Percentiles rank a stretch among this genome's conserved stretches.
Evolutionary conservation across 2,113 vertebrate genomes (phyloP).

Genomic region (Neofelis nebulosa): DNA sequence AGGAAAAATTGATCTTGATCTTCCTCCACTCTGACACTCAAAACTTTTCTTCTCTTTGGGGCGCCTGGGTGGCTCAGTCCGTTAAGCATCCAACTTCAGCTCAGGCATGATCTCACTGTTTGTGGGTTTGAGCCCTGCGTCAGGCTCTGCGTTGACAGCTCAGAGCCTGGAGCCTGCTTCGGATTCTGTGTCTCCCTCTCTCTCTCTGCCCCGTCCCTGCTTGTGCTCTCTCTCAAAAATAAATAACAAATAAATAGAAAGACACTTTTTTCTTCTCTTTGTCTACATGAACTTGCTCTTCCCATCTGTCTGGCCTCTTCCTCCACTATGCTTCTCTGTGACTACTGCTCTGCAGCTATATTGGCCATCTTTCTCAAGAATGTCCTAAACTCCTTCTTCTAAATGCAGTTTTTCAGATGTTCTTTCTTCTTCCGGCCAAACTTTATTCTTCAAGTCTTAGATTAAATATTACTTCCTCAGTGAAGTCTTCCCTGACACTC

Average conservation of each 20-base stretch:
- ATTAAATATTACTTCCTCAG: background rate
- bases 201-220: too few relatives aligned
- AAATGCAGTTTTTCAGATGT: background rate
- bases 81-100: too few relatives aligned
- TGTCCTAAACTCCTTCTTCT: background rate
- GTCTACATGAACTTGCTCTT: background rate
- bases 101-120: too few relatives aligned
- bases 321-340: background rate
- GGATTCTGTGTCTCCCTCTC: too few relatives aligned
- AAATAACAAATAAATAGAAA: too few relatives aligned
- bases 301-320: background rate
- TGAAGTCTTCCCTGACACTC: background rate
- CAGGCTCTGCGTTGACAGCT: too few relatives aligned
- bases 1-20: background rate
- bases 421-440: background rate
- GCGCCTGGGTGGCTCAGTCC: too few relatives aligned
- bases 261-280: background rate
- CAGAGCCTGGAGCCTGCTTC: too few relatives aligned
- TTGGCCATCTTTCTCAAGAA: background rate
- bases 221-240: too few relatives aligned
- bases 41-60: background rate
- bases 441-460: background rate
- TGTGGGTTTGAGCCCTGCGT: too few relatives aligned
- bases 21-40: background rate
- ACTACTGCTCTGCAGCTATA: background rate